Percentiles rank a stretch among this genome's conserved stretches.
phyloP scores from a whole-genome alignment of 30 jellyfish, hydroid and myxozoan genomes.

The Sanderia malayensis region DNA sequence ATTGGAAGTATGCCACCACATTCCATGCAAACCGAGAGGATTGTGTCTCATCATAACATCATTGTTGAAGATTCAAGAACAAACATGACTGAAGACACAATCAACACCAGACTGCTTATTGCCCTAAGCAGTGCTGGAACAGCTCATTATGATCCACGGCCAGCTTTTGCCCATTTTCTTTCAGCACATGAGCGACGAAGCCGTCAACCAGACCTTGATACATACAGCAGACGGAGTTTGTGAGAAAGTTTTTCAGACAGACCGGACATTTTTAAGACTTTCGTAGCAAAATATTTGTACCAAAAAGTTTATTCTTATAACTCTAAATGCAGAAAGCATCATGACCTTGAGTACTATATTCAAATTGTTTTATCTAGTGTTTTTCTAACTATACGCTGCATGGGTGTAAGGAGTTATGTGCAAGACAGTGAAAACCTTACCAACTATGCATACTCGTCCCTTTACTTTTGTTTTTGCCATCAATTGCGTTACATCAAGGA shows the following conservation, averaged over 20 bases:
- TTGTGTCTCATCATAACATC: constrained; percentile 46
- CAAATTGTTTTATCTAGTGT: constrained; percentile 16
- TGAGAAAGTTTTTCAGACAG: constrained; percentile 36
- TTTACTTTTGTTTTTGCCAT: constrained; percentile 25
- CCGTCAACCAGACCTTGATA: constrained; percentile 46
- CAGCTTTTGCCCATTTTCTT: constrained; percentile 45
- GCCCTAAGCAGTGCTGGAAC: constrained; percentile 44
- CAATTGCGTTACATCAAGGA: constrained; percentile 33
- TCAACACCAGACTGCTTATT: constrained; percentile 45
- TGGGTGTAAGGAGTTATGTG: constrained; percentile 37
- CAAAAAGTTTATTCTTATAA: constrained; percentile 27
- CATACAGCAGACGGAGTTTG: constrained; percentile 44
- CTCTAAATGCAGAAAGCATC: constrained; percentile 33
- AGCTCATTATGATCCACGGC: constrained; percentile 55
- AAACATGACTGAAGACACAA: constrained; percentile 45
- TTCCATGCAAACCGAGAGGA: constrained; percentile 41
- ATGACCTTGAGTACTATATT: constrained; percentile 30
- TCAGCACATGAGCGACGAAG: constrained; percentile 50
- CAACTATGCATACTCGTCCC: constrained; percentile 36
- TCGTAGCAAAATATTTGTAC: constrained; percentile 20
- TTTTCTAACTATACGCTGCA: constrained; percentile 20
- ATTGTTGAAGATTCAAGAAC: constrained; percentile 38
- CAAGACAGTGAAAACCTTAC: constrained; percentile 25
- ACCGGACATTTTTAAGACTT: constrained; percentile 35
- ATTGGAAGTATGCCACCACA: constrained; percentile 36